Base-by-base conservation (phyloP, 2,888 invertebrate genomes). In the Axea sp. region DNA sequence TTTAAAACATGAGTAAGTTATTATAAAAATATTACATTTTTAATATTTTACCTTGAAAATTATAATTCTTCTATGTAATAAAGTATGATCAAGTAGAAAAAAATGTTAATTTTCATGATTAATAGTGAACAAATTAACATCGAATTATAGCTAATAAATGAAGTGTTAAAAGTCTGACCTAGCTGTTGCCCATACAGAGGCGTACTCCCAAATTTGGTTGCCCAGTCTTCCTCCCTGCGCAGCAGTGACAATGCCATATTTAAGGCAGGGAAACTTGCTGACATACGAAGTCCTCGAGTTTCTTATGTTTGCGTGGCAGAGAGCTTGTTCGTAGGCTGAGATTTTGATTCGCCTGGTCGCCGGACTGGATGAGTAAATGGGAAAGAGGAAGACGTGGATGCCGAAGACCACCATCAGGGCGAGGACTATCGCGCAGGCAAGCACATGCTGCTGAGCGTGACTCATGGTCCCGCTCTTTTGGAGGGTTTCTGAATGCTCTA, bases 361-460 rank as follows among this genome's bases (percentile, higher is more conserved):
- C 51, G 87, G 84, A 43, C 84, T 87, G 73, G 88, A 88, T 69
- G 86, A 87, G 85, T 91, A 90, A 84, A 91, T 86, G 49, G 91
- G 91, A 84, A 91, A 91, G 55, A 91, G 86, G 87, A 91, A 91
- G 78, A 91, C 88, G 84, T 91, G 91, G 80, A 91, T 90, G 81
- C 90, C 89, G 73, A 90, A 89, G 79, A 91, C 90, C 77, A 91
- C 90, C 83, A 90, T 89, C 80, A 90, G 85, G 67, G 91, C 90
- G 77, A 91, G 88, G 76, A 90, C 87, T 79, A 90, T 90, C 73
- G 90, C 90, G 81, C 90, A 89, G 81, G 90, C 90, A 82, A 91
- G 88, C 83, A 91, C 88, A 84, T 91, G 90, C 86, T 90, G 90
- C 82, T 90, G 89, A 80, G 90, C 88, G 85, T 89, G 89, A 83